phyloP scores from a whole-genome alignment of 2,888 invertebrate genomes.

The Hoplodrina ambigua region DNA sequence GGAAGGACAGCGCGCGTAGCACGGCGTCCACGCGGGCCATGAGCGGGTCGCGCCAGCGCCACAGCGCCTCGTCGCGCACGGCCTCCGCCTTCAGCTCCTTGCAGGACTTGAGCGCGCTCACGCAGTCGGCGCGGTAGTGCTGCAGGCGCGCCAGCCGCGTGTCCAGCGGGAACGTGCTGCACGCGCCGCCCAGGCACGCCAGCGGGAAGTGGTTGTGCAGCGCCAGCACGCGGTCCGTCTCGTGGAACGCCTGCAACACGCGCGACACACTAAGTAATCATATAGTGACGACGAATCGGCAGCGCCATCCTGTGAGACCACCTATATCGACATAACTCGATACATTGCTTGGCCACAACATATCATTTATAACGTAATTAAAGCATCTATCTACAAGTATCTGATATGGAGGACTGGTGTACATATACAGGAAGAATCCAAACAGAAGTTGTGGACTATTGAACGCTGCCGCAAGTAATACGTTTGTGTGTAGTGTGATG shows the following conservation, averaged over 20 bases:
- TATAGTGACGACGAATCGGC: too few species aligned
- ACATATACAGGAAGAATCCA: too few species aligned
- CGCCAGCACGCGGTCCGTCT: conserved; percentile 96
- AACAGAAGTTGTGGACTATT: too few species aligned
- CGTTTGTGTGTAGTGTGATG: too few species aligned
- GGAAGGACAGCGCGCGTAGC: conserved; percentile 93
- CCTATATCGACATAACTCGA: too few species aligned
- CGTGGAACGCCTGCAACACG: conserved; percentile 93
- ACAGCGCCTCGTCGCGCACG: conserved; percentile 95
- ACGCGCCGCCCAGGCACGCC: conserved; percentile 95
- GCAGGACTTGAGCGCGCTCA: conserved; percentile 95
- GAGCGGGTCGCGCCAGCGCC: conserved; percentile 95
- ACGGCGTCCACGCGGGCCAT: conserved; percentile 93
- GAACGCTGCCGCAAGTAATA: too few species aligned
- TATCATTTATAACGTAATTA: too few species aligned
- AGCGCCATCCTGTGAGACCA: too few species aligned
- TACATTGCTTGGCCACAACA: too few species aligned
- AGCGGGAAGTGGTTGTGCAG: conserved; percentile 98
- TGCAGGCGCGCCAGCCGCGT: conserved; percentile 96
- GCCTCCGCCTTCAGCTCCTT: conserved; percentile 95
- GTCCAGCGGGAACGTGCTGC: conserved; percentile 96
- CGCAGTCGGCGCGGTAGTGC: conserved; percentile 98
- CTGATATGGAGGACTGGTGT: too few species aligned
- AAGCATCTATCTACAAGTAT: too few species aligned
- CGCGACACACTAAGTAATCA: too few species aligned